Evolutionary conservation across 2,888 invertebrate species (phyloP), one percentile per base, ranked within the genome.

Genomic region (Agrotis ipsilon): DNA sequence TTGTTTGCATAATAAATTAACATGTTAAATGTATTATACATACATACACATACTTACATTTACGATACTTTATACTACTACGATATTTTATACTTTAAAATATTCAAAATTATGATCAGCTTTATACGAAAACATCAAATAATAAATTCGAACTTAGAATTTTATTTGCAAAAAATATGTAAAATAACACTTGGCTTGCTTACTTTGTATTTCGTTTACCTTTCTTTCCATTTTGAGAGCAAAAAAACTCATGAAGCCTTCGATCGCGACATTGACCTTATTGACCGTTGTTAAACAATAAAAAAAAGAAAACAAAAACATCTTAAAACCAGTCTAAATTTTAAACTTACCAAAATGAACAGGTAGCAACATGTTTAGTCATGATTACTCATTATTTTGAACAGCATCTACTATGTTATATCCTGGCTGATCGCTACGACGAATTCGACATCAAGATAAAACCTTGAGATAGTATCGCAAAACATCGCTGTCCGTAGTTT

Each of bases 1-100:
- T 39, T 52, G 49, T 57, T 52, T 52, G 52, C 32, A 11, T 48
- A 32, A 60, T 48, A 75, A 49, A 76, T 77, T 59, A 57, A 39
- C 81, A 60, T 80, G 18, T 49, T 13, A 32, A 51, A 58, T 19
- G 9, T 39, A 39, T 39, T 39, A 11, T 1, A 39, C 39, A 39
- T 39, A 39, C 32, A 7, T 32, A 32, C 32, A 48, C n/a, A 21
- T 24, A 49, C 57, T 71, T 72, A 43, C n/a, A n/a, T n/a, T n/a
- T n/a, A n/a, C n/a, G n/a, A n/a, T n/a, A n/a, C n/a, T n/a, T n/a
- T n/a, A n/a, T n/a, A n/a, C n/a, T n/a, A n/a, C n/a, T n/a, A n/a
- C n/a, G n/a, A n/a, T 55, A 55, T 55, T 13, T 55, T 55, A 32
- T 13, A 1, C n/a, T 32, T 55, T 55, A 32, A 32, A 1, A 32